These are phyloP conservation scores for Craseonycteris thonglongyai DNA, from an alignment of 2,113 vertebrate genomes.

Conservation along the genomic window DNA sequence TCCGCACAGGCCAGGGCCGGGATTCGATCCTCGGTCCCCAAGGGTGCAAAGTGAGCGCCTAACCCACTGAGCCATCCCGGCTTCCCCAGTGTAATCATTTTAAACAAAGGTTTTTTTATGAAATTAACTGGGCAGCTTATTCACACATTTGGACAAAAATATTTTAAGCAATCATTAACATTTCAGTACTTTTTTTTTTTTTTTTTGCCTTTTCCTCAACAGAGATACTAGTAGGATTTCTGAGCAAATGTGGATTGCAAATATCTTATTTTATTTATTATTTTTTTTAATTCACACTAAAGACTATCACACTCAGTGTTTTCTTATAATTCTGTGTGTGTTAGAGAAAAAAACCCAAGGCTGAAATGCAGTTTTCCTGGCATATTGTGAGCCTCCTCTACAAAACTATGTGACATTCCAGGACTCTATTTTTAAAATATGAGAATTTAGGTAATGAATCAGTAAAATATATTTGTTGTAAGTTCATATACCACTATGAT, in stretches of 20 bases:
- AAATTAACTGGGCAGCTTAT: conserved; percentile 34
- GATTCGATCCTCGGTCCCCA: too few relatives aligned
- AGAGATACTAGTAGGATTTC: not conserved
- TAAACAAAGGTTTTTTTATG: conserved; percentile 15
- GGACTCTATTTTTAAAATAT: not conserved
- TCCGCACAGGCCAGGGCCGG: too few relatives aligned
- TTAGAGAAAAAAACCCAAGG: not conserved
- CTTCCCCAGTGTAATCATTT: not conserved
- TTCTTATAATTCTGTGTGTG: not conserved
- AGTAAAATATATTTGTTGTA: not conserved
- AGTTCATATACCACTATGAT: not conserved
- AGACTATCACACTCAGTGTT: not conserved
- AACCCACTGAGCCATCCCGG: too few relatives aligned
- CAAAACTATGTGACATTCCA: not conserved
- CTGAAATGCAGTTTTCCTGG: not conserved
- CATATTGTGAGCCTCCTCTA: not conserved
- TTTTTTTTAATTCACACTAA: not conserved
- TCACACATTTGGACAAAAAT: conserved; percentile 21
- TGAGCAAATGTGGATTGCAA: conserved; percentile 1
- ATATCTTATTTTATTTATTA: too few relatives aligned
- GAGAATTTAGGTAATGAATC: not conserved
- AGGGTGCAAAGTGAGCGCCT: too few relatives aligned
- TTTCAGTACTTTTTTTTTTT: not conserved
- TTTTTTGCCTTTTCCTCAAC: not conserved
- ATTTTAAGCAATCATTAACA: conserved; percentile 13